Base-by-base conservation (phyloP, 2,113 vertebrate genomes). In the Aphyosemion australe region DNA sequence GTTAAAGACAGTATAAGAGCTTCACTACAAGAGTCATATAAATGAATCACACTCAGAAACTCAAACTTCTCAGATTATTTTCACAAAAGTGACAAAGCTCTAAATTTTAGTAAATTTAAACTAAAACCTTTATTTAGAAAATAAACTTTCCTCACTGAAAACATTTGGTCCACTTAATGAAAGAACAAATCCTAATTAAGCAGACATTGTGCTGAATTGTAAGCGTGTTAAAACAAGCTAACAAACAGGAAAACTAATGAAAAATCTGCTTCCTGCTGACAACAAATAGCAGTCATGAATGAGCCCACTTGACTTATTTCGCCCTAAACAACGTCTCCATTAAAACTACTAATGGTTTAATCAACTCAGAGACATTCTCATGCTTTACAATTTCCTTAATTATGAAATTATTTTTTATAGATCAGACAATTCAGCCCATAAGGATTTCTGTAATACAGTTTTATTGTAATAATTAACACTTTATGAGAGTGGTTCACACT, bases 191-290 rank as follows among this genome's bases (percentile, higher is more conserved):
- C 14, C 26, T 18, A 54, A 54, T 54, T 54, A 54, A 34, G 9
- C 15, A n/a, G 16, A 54, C 15, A 54, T 16, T 26, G 31, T 2
- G 10, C 14, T 34, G 51, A 34, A 32, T 16, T 34, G 51, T 34
- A 15, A 14, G 34, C 51, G 34, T n/a, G 34, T 54, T 54, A 54
- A 50, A 54, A 53, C 31, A 19, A 48, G n/a, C 46, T 48, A 48
- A 48, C 46, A 53, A 54, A 34, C 26, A 53, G 20, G 10, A 16
- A 32, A 52, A 53, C 14, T 21, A 14, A 2, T 32, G 51, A 16
- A n/a, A 54, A 34, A 54, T 54, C 31, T 54, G 9, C 51, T 32
- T 4, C 51, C 16, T 54, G 51, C 15, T 54, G 32, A 54, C n/a
- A 34, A 54, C 31, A 54, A 54, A 54, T n/a, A 53, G 14, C 51